Evolutionary conservation across 2,113 vertebrate species (phyloP), one percentile per base, ranked within the genome.

Genomic region (Hucho hucho): DNA sequence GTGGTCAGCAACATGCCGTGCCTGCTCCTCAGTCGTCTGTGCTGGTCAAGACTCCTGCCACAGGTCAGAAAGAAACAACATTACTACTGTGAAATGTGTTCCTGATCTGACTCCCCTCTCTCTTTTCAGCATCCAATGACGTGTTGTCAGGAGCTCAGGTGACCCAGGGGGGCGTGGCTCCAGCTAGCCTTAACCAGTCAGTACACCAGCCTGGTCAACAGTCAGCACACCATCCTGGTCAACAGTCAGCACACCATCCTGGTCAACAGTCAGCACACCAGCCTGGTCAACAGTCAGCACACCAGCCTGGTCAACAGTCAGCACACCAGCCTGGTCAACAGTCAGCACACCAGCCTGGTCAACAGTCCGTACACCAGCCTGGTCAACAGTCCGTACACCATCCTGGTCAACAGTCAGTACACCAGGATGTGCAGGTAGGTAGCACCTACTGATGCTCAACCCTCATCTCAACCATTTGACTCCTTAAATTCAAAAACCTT

Each of bases 141-240:
- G 87, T 93, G 20, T 95, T 95, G 90, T 86, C 94, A 85, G 89
- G 92, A 87, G 89, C 89, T 79, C 83, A 91, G 0, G 77, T 77
- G 74, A 95, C 95, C 79, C 80, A 94, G 29, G 89, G 88, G 20
- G 6, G 58, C 6, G 75, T 87, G 59, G 68, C 90, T 26, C 84
- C 92, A 56, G 85, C 87, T 74, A 83, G 91, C 80, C 95, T 93
- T 88, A 88, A 87, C 26, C 93, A 92, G 81, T 49, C 47, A 49
- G 2, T 0, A 14, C 47, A 32, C 37, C 37, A 43, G 37, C 0
- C 37, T 4, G 29, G 29, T 29, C 29, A 29, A 5, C 29, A 29
- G 29, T 29, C 29, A 4, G 0, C 1, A 29, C 29, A 29, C 29
- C 28, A 28, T 2, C 2, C 3, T 2, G 28, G 26, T 26, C 26